These are phyloP conservation scores for Polydrusus tereticollis DNA, from an alignment of 2,888 invertebrate genomes.

Conservation along the genomic window DNA sequence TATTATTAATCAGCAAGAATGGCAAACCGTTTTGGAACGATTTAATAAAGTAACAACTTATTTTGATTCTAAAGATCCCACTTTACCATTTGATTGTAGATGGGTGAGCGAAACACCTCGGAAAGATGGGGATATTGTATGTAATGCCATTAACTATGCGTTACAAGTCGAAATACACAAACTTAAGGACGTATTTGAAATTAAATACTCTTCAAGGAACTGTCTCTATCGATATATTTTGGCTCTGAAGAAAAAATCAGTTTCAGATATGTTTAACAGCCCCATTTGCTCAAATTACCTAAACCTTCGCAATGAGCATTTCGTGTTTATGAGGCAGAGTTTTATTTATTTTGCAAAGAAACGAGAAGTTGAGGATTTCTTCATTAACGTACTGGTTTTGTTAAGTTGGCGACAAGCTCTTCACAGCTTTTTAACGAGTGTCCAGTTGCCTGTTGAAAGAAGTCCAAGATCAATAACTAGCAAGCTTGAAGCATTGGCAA, in stretches of 20 bases:
- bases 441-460: slow-evolving; percentile 19
- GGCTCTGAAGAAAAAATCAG: slow-evolving; percentile 62
- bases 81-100: slow-evolving; percentile 60
- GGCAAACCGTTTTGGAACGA: slow-evolving; percentile 24
- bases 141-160: slow-evolving; percentile 49
- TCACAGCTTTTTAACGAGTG: slow-evolving; percentile 39
- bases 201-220: slow-evolving; percentile 55
- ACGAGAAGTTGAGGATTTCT: not conserved
- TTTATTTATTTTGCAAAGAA: slow-evolving; percentile 4
- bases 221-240: slow-evolving; percentile 69
- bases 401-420: slow-evolving; percentile 47
- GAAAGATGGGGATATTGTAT: slow-evolving; percentile 1
- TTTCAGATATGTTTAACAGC: slow-evolving; percentile 69
- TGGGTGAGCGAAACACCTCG: slow-evolving; percentile 59
- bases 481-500: slow-evolving; percentile 64
- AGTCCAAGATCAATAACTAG: slow-evolving; percentile 8
- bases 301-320: slow-evolving; percentile 67
- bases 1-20: slow-evolving; percentile 19
- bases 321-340: slow-evolving; percentile 64
- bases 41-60: slow-evolving; percentile 22
- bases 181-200: slow-evolving; percentile 38
- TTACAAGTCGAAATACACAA: slow-evolving; percentile 48
- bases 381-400: slow-evolving; percentile 30
- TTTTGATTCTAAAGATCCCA: slow-evolving; percentile 5
- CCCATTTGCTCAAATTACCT: slow-evolving; percentile 71